These are phyloP conservation scores for Trachops cirrhosus DNA, from an alignment of 2,797 vertebrate species.

Conservation along the genomic window DNA sequence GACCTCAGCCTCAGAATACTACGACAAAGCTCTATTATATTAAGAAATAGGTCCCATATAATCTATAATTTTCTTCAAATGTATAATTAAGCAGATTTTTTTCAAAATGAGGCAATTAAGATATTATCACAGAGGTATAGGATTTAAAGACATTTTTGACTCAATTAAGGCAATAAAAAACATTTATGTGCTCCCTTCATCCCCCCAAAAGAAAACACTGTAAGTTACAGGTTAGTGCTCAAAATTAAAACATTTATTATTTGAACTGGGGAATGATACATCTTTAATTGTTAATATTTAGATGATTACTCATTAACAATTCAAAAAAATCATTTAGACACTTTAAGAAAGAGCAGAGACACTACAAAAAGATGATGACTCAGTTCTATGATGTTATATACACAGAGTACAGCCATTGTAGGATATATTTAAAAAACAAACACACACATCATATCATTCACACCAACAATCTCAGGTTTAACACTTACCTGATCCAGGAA, in stretches of 20 bases:
- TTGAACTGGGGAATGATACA: not conserved
- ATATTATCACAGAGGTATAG: not conserved
- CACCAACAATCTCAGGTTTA: constrained; percentile 26
- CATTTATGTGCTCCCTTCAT: not conserved
- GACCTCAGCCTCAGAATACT: not conserved
- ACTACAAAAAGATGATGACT: not conserved
- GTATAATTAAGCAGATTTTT: not conserved
- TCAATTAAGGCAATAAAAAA: constrained; percentile 18
- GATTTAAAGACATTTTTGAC: constrained; percentile 20
- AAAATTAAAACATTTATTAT: constrained; percentile 14
- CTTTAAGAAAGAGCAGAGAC: constrained; percentile 16
- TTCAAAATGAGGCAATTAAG: constrained; percentile 23
- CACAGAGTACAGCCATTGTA: not conserved
- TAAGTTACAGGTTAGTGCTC: not conserved
- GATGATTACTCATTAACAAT: not conserved
- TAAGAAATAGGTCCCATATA: constrained; percentile 7
- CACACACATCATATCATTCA: not conserved
- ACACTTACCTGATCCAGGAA: constrained; percentile 95
- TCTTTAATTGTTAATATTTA: not conserved
- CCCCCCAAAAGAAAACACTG: not conserved
- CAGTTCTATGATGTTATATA: not conserved
- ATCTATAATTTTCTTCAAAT: constrained; percentile 8
- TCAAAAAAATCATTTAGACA: constrained; percentile 36
- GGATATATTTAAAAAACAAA: not conserved
- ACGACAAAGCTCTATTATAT: constrained; percentile 10